A percentile compares a stretch with the other conserved stretches of the same genome.
These are phyloP conservation scores for Thinocorus orbignyianus DNA, from an alignment of 2,113 vertebrate genomes.

Conservation along the genomic window DNA sequence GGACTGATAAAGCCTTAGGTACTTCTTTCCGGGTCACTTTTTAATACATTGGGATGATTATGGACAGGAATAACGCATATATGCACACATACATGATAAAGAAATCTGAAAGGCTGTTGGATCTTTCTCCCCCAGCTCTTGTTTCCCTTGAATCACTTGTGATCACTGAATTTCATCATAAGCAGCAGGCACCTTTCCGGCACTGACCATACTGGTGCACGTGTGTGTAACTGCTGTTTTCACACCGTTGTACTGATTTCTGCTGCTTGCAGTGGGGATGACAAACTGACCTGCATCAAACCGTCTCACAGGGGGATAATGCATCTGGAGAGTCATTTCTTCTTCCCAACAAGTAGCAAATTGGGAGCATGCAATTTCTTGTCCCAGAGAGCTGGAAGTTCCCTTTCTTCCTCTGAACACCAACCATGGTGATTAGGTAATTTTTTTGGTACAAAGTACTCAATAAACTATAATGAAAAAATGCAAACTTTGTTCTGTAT, in stretches of 20 bases:
- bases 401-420: not conserved
- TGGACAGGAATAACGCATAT: not conserved
- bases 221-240: not conserved
- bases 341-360: not conserved
- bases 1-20: not conserved
- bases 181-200: not conserved
- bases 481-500: not conserved
- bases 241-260: not conserved
- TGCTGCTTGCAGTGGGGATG: not conserved
- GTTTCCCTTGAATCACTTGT: not conserved
- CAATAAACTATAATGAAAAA: not conserved
- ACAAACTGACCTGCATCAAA: not conserved
- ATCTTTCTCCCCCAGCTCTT: not conserved
- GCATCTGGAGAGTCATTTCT: not conserved
- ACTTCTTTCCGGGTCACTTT: not conserved
- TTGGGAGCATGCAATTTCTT: not conserved
- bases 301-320: not conserved
- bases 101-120: not conserved
- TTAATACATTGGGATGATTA: not conserved
- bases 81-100: not conserved
- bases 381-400: not conserved
- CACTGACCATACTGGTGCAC: fast-evolving
- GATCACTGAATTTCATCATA: not conserved
- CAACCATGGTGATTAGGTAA: not conserved
- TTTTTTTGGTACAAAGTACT: not conserved